Base-by-base conservation (phyloP, 1,140 invertebrate species). In the Andrena cerasifolii region DNA sequence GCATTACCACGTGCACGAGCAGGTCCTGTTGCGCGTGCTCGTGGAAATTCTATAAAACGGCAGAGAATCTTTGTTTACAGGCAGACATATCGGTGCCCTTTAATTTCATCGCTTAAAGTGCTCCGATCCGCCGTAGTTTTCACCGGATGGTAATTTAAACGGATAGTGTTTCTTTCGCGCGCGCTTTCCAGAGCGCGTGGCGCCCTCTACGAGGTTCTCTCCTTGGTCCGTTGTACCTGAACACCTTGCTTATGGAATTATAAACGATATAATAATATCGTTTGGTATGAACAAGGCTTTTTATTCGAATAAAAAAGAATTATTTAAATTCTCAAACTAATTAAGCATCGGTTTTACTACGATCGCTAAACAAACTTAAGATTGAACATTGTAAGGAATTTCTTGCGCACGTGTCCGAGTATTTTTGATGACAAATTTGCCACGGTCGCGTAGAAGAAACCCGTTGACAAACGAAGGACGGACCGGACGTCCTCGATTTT, bases 1-100 rank as follows among this genome's bases (percentile, higher is more conserved):
- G 68, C 43, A 47, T 83, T 83, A 73, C 75, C 75, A 83, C 68
- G 68, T 83, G 75, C 58, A 14, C 66, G 54, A 24, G 16, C 1
- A n/a, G 28, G 51, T 16, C 78, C 21, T 78, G 36, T 10, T 67
- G 54, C 79, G 79, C 74, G 31, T 67, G 61, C 49, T 18, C 49
- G 28, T 33, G 43, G 26, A 58, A 31, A 54, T 53, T 18, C 33
- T 31, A 16, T 63, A 53, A 70, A 72, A 47, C 24, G 3, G 21
- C 43, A 21, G n/a, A 10, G 21, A 47, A 76, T 76, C 16, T 67
- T 54, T 51, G 61, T 43, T 59, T 51, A 71, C 72, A 81, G 51
- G 66, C 53, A 54, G 31, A 59, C 31, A n/a, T 18, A 26, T 21
- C 45, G n/a, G 1, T 45, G 24, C 14, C 16, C 24, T 43, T 58